Evolutionary conservation across 2,888 invertebrate species (phyloP), one percentile per base, ranked within the genome.

Genomic region (Disparrhopalites patrizii): DNA sequence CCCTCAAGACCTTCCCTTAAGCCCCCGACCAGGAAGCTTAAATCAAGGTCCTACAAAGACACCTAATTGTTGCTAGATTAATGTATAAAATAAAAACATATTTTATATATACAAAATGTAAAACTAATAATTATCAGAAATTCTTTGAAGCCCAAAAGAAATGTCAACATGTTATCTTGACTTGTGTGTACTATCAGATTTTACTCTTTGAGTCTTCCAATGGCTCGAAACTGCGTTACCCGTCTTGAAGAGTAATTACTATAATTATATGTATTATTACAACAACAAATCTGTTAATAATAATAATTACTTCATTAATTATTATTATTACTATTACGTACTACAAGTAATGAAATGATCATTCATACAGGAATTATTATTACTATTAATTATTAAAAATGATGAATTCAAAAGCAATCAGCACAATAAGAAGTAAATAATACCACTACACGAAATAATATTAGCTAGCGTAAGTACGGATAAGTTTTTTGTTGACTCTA

Each of bases 1-100:
- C n/a, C 66, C 61, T 31, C 62, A 65, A 18, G 71, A 71, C 40
- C 66, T 71, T n/a, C 69, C 66, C 23, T 36, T 18, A 36, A 31
- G 23, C 23, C 57, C 23, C 36, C 57, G 3, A 23, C 62, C 18
- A 38, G 18, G 33, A n/a, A n/a, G n/a, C n/a, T n/a, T n/a, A n/a
- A n/a, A n/a, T n/a, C n/a, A n/a, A n/a, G n/a, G n/a, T n/a, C n/a
- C n/a, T n/a, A n/a, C n/a, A n/a, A n/a, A n/a, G n/a, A n/a, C n/a
- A n/a, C 40, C 57, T 20, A 57, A 65, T 27, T 65, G 65, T 28
- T 65, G 65, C 57, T 65, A 65, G 65, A 57, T 50, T 52, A 62
- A 51, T 28, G 30, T 47, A 60, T 47, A 28, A 60, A 40, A 60
- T 47, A 47, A 60, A 58, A 60, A 47, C 51, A 62, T 62, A 62